Conservation (phyloP, 2,797 vertebrate species). For the Scomberomorus guttatus region DNA sequence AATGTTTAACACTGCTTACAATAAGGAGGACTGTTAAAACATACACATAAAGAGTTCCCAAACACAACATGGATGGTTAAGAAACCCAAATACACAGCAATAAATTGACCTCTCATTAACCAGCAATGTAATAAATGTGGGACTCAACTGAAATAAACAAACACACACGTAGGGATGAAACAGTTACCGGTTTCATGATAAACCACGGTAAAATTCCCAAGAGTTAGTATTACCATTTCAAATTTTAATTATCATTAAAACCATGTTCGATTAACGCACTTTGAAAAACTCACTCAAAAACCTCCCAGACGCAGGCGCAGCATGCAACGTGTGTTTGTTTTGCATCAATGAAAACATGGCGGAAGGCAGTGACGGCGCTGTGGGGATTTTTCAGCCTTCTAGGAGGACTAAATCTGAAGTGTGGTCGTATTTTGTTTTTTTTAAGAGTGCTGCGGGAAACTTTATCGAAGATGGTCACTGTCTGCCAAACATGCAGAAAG, state of each 20-base stretch:
- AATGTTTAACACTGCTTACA: conserved; percentile 28
- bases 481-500: background rate
- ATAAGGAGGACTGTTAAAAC: conserved; percentile 11
- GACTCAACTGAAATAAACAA: conserved; percentile 29
- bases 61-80: conserved; percentile 37
- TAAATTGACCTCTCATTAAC: conserved; percentile 50
- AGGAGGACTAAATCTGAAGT: background rate
- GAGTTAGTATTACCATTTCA: too few species aligned
- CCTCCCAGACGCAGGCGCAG: too few species aligned
- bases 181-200: too few species aligned
- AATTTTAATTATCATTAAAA: too few species aligned
- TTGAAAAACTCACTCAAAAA: too few species aligned
- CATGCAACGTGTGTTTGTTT: too few species aligned
- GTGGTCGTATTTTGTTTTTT: background rate
- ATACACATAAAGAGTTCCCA: conserved; percentile 6
- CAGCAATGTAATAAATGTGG: conserved; percentile 35
- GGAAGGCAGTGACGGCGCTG: too few species aligned
- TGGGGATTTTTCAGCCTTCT: background rate
- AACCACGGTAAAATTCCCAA: too few species aligned
- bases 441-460: background rate
- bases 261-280: too few species aligned
- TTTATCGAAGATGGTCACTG: background rate
- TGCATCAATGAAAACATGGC: too few species aligned
- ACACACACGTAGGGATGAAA: background rate
- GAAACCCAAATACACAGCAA: conserved; percentile 38